Evolutionary conservation across 1,140 invertebrate species (phyloP), one percentile per base, ranked within the genome.

Genomic region (Nautilus pompilius): DNA sequence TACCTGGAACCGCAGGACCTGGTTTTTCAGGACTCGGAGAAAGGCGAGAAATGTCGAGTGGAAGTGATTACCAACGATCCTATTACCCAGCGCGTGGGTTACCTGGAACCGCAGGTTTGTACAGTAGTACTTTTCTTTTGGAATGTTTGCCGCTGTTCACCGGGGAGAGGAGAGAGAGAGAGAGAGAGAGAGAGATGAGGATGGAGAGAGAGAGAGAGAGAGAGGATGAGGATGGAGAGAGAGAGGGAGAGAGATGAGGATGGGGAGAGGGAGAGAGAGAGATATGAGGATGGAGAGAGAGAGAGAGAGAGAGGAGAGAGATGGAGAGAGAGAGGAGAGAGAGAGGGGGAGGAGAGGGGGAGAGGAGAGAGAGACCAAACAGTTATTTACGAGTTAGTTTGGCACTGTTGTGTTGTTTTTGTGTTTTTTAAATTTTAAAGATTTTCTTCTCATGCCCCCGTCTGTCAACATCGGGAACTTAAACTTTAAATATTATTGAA

Each of bases 21-120:
- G 45, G 68, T 79, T 30, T 62, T 53, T 17, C 54, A 61, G 17
- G 62, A 63, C 3, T 62, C 48, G 13, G 41, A 64, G 48, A 46
- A 65, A 8, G 69, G 68, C 4, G 74, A 74, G 48, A 69, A 65
- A 24, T 79, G 78, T 51, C 55, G 75, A 24, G 69, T 79, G 41
- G 70, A 79, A 58, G 74, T 79, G n/a, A 72, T 76, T 10, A 66
- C 67, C 29, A 74, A 66, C 41, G 78, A 80, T 57, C 77, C 78
- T n/a, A 75, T 78, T 28, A 76, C 76, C 3, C 75, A 79, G 59
- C 63, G 77, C 54, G 77, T 77, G 5, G 78, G 77, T 24, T 57
- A 62, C 4, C 26, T 80, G 1, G 68, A 77, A 54, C 78, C 78
- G 10, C 69, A 72, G 73, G 78, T 80, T 59, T 70, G 75, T 69